phyloP scores from a whole-genome alignment of 2,113 vertebrate species.

The Taxidea taxus region DNA sequence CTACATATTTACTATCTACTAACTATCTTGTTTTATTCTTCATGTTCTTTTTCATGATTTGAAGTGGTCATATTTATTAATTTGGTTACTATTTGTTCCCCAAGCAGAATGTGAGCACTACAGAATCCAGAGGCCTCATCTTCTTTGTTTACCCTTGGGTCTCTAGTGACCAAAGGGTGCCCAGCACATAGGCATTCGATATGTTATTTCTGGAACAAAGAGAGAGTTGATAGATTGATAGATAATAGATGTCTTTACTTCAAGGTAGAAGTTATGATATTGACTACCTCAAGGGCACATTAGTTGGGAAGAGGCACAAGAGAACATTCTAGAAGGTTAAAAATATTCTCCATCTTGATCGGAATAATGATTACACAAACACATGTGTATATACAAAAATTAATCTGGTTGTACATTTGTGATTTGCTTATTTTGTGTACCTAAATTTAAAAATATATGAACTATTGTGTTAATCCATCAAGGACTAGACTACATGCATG shows the following conservation, averaged over 20 bases:
- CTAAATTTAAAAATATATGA: neutral
- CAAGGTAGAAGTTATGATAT: neutral
- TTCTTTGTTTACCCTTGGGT: neutral
- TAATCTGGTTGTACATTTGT: neutral
- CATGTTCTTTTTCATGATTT: neutral
- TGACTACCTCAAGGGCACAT: neutral
- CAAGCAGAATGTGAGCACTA: neutral
- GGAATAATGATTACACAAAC: neutral
- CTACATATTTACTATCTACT: no score
- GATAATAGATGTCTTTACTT: neutral
- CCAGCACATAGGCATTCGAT: accelerated
- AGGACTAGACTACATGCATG: neutral
- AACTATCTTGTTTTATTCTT: neutral
- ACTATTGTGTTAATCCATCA: neutral
- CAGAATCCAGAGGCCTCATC: neutral
- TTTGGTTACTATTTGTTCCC: neutral
- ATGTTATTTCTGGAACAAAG: neutral
- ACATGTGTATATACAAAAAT: neutral
- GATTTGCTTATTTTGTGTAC: neutral
- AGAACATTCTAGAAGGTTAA: neutral
- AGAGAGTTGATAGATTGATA: neutral
- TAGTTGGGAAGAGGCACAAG: neutral
- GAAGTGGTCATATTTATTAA: neutral
- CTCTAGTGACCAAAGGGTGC: neutral
- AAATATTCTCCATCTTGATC: neutral